A percentile compares a stretch with the other conserved stretches of the same genome.
Evolutionary conservation across 92 coral and sea anemone species (phyloP).

Genomic region (Phymanthus crucifer): DNA sequence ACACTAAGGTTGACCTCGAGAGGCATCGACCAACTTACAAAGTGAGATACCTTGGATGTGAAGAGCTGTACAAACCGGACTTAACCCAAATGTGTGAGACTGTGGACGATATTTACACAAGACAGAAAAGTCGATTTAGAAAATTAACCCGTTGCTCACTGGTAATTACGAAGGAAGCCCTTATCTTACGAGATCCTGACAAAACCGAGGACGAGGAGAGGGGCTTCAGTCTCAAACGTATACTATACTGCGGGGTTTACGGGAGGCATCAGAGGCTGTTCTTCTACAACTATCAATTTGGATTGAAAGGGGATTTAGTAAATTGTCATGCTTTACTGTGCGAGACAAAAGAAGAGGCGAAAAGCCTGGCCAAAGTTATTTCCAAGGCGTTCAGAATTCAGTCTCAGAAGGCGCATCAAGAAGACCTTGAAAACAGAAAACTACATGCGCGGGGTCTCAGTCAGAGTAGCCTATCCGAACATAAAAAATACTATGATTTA

Average conservation of each 20-base stretch:
- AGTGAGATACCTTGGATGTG: constrained; percentile 92
- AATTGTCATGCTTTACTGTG: constrained; percentile 85
- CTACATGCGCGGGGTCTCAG: constrained; percentile 75
- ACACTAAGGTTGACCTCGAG: constrained; percentile 71
- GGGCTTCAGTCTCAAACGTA: constrained; percentile 71
- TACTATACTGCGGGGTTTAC: constrained; percentile 87
- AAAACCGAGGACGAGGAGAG: constrained; percentile 80
- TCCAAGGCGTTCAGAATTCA: constrained; percentile 67
- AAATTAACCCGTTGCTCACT: constrained; percentile 68
- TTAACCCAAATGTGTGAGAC: constrained; percentile 86
- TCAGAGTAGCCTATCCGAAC: constrained; percentile 61
- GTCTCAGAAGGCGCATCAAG: constrained; percentile 71
- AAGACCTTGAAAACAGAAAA: constrained; percentile 65
- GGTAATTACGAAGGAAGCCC: constrained; percentile 79
- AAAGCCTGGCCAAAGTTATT: constrained; percentile 88
- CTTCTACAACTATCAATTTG: constrained; percentile 93
- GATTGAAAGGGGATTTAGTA: constrained; percentile 83
- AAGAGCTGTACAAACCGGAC: constrained; percentile 78
- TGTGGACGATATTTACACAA: constrained; percentile 61
- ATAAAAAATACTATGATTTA: constrained; percentile 41
- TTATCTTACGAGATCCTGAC: constrained; percentile 74
- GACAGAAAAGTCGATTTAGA: constrained; percentile 54
- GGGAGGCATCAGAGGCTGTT: constrained; percentile 78
- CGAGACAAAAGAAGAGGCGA: constrained; percentile 83
- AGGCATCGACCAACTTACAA: constrained; percentile 75